Percentiles rank a stretch among this genome's conserved stretches.
These are phyloP conservation scores for Etheostoma perlongum DNA, from an alignment of 2,797 vertebrate genomes.

Conservation along the genomic window DNA sequence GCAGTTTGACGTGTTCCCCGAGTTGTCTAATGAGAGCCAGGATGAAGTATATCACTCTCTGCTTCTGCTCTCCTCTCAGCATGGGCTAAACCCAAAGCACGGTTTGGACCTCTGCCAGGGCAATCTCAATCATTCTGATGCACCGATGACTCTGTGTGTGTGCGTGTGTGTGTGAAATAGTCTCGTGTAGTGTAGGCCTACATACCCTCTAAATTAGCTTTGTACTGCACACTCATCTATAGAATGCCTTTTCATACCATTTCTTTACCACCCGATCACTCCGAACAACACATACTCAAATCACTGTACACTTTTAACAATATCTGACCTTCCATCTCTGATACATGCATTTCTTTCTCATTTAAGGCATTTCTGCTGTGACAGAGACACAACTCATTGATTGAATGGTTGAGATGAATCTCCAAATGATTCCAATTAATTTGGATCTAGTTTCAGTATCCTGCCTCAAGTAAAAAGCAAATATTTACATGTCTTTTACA, in stretches of 20 bases:
- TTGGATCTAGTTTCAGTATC: no score
- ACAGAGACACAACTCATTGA: background rate
- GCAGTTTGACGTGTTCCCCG: conserved; percentile 84
- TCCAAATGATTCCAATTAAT: background rate
- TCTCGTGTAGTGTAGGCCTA: conserved; percentile 1
- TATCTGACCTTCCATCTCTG: conserved; percentile 2
- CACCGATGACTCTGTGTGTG: conserved; percentile 28
- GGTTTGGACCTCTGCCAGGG: conserved; percentile 84
- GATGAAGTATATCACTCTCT: conserved; percentile 83
- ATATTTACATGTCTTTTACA: no score
- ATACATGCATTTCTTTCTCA: conserved; percentile 1
- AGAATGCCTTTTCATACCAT: background rate
- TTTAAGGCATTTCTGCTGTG: background rate
- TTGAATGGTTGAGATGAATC: conserved; percentile 6
- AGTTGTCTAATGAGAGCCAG: conserved; percentile 85
- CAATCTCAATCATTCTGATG: conserved; percentile 78
- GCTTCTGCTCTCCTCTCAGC: conserved; percentile 74
- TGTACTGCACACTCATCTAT: background rate
- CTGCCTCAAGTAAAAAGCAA: no score
- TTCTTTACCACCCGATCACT: background rate
- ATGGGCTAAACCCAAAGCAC: conserved; percentile 78
- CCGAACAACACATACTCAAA: conserved; percentile 3
- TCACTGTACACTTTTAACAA: background rate
- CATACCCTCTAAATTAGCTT: conserved; percentile 17
- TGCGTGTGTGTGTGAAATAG: conserved; percentile 17